These are phyloP conservation scores for Sebastes itinus DNA, from an alignment of 2,797 vertebrate genomes.

Conservation along the genomic window DNA sequence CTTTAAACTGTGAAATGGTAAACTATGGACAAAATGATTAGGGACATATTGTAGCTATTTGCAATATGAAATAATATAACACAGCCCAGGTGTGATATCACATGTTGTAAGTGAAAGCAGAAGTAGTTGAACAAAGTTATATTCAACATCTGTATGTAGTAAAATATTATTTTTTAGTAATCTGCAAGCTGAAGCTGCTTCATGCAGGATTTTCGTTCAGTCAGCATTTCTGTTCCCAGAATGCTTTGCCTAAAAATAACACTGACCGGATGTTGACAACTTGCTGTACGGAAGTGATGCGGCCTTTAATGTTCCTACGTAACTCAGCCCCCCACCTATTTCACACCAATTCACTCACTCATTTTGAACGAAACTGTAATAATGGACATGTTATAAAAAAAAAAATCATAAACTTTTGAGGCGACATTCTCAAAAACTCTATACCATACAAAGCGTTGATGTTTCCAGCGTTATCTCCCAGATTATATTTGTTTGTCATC, in stretches of 20 bases:
- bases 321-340: neutral
- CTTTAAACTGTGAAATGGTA: neutral
- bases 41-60: neutral
- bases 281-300: conserved; percentile 26
- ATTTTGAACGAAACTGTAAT: neutral
- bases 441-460: neutral
- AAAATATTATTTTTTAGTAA: neutral
- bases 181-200: neutral
- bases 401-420: neutral
- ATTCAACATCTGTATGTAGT: neutral
- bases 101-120: neutral
- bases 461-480: neutral
- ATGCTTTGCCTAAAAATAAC: conserved; percentile 31
- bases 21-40: neutral
- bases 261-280: conserved; percentile 78
- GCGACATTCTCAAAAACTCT: fast-evolving
- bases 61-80: neutral
- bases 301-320: conserved; percentile 13
- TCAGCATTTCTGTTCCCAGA: conserved; percentile 53
- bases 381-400: neutral
- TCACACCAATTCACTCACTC: neutral
- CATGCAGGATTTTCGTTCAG: too few species aligned
- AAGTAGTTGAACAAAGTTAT: neutral
- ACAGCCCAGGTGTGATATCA: neutral
- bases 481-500: neutral